A percentile compares a stretch with the other conserved stretches of the same genome.
Evolutionary conservation across 2,113 vertebrate genomes (phyloP).

Genomic region (Dryoscopus gambensis): DNA sequence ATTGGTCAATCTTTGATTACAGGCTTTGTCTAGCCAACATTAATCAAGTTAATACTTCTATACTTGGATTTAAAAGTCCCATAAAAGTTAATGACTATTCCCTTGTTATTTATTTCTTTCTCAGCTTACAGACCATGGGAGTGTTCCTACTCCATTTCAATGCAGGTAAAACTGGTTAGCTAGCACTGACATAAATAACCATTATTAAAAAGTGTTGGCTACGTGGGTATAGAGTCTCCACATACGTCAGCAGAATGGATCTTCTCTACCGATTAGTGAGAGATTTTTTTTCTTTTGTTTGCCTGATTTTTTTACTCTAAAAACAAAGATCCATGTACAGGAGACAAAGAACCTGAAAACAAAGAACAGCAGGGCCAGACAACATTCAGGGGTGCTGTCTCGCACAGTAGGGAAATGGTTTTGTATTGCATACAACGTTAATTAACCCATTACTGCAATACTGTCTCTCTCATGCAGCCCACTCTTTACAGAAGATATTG

Average conservation of each 20-base stretch:
- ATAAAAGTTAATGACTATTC: not conserved
- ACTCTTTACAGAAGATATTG: not conserved
- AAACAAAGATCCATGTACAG: not conserved
- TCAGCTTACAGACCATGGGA: not conserved
- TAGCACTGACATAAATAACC: not conserved
- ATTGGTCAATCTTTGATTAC: not conserved
- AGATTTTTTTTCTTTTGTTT: not conserved
- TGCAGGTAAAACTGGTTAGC: not conserved
- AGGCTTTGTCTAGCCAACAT: not conserved
- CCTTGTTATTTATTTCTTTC: not conserved
- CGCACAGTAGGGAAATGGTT: not conserved
- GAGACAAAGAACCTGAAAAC: not conserved
- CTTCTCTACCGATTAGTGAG: not conserved
- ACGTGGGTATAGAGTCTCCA: accelerated
- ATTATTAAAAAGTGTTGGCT: not conserved
- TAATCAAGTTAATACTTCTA: not conserved
- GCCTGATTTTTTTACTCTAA: not conserved
- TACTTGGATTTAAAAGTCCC: not conserved
- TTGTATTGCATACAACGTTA: not conserved
- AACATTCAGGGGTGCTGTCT: not conserved
- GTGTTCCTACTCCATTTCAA: not conserved
- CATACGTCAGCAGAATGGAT: not conserved
- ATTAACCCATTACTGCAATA: not conserved
- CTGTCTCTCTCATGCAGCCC: not conserved
- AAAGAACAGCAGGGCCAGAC: not conserved